A percentile compares a stretch with the other conserved stretches of the same genome.
phyloP scores from a whole-genome alignment of 2,113 vertebrate species.

The Heterotis niloticus region DNA sequence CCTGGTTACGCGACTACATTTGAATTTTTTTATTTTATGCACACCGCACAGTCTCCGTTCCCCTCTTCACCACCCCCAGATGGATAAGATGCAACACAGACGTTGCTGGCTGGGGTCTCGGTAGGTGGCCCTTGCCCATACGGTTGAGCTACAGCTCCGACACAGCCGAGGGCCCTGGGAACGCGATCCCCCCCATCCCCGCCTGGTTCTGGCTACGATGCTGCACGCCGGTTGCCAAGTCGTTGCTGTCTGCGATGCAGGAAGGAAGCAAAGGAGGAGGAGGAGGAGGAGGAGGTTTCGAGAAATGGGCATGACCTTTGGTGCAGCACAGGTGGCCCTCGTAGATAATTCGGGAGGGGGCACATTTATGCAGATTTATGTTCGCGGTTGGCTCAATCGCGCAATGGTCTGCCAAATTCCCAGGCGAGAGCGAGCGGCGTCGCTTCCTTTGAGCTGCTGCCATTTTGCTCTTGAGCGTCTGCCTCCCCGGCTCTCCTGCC shows the following conservation, averaged over 20 bases:
- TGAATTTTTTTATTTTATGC: not conserved
- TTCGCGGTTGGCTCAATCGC: not conserved
- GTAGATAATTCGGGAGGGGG: not conserved
- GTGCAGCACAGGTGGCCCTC: not conserved
- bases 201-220: not conserved
- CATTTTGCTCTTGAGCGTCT: not conserved
- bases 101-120: no score
- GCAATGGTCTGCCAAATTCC: not conserved
- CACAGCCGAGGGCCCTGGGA: not conserved
- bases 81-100: no score
- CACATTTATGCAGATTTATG: not conserved
- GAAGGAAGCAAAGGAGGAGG: not conserved
- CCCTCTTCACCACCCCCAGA: not conserved
- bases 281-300: not conserved
- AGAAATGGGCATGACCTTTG: not conserved
- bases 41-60: not conserved
- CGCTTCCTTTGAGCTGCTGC: not conserved
- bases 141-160: not conserved
- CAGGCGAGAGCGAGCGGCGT: not conserved
- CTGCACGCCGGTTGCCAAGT: not conserved
- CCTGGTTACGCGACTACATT: not conserved
- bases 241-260: not conserved
- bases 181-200: not conserved
- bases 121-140: not conserved
- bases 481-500: not conserved